Base-by-base conservation (phyloP, 2,797 vertebrate genomes). In the Yasuhikotakia modesta region DNA sequence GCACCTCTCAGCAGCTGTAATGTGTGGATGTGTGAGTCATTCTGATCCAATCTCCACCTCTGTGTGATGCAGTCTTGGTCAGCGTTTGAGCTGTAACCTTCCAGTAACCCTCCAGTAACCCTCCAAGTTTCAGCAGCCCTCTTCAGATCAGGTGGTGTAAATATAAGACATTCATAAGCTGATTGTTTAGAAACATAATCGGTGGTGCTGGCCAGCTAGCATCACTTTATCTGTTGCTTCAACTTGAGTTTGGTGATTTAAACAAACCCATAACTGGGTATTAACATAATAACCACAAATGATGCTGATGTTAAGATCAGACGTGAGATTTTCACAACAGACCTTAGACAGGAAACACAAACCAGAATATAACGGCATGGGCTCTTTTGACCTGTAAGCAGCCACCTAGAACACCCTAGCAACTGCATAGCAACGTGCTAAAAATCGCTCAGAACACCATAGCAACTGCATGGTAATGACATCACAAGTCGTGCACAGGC, bases 1-100 rank as follows among this genome's bases (percentile, higher is more conserved):
- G 39, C n/a, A 63, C 27, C 11, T 46, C 58, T 78, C 53, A 78
- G 76, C 76, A 78, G 55, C 76, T 70, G 76, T 19, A 52, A 7
- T 72, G 30, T 74, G 30, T 63, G 68, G 52, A 46, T 39, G 65
- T 46, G 65, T 76, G 74, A 78, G 76, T 78, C 67, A 78, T 78
- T 78, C 76, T 63, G 57, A 30, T 78, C 45, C 16, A 70, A 67
- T 78, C 67, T 30, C 43, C 74, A 77, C 74, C 74, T 69, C 66
- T 69, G 32, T 30, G 45, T 46, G 19, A 39, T 70, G 76, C 55
- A 52, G 45, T 64, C 55, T 70, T 64, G 57, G 45, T 70, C 76
- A 70, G 46, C n/a, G 21, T 70, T 70, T 78, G 55, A 64, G 19
- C 5, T 63, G 43, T 19, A 27, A 17, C 21, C 14, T 58, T n/a